Base-by-base conservation (phyloP, 2,888 invertebrate species). In the Tillus elongatus region DNA sequence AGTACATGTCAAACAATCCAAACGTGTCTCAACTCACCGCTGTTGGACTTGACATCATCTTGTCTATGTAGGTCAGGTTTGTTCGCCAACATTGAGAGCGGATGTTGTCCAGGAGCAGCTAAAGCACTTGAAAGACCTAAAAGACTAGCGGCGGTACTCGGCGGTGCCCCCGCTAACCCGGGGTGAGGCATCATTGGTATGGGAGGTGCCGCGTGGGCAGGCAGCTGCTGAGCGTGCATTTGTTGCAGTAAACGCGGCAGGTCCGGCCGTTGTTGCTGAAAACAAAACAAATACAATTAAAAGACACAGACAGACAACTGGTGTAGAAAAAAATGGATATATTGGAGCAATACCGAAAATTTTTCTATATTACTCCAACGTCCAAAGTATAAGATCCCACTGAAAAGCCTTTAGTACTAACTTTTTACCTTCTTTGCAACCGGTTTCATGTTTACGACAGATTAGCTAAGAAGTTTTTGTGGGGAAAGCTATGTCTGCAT, bases 191-290 rank as follows among this genome's bases (percentile, higher is more conserved):
- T 76, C 69, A 85, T 77, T 31, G 77, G 77, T 43, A 75, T 67
- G n/a, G 82, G 81, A 28, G 82, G 81, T 35, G 84, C 82, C 30
- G 79, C 77, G 41, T 80, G 81, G 39, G 79, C 73, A 11, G 71
- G 72, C 49, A 87, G 82, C 67, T 88, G 89, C 54, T 89, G 89
- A 19, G 88, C 89, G 64, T 91, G 91, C 87, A 91, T 89, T 69
- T 91, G 91, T 69, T 91, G 91, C 66, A 90, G 71, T 45, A 83
- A 66, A 64, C 86, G 74, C 16, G 86, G 86, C 53, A 87, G 69
- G 64, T 87, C 86, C 40, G 85, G 83, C 67, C 86, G 74, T 70
- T 86, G 87, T 79, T 86, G 86, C 84, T 87, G 75, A 40, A 74
- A 73, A 47, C 54, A 58, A 52, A 48, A 47, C n/a, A n/a, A n/a